Evolutionary conservation across 1,140 invertebrate species (phyloP).

Genomic region (Triops cancriformis): DNA sequence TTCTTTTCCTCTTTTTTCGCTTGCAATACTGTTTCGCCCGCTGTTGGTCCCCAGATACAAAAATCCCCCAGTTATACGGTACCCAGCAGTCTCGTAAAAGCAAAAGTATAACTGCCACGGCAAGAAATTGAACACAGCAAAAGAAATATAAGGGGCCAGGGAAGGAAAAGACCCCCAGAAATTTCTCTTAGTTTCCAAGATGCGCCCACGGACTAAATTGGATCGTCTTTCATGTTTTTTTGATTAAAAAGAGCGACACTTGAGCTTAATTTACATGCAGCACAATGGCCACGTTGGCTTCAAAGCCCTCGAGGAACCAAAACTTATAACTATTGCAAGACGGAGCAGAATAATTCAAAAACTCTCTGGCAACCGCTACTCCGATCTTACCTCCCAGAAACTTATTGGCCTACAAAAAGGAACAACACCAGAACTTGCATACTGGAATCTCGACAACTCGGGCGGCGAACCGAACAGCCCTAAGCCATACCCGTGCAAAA

Average conservation of each 20-base stretch:
- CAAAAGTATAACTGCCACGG: constrained; percentile 8
- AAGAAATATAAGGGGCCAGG: background rate
- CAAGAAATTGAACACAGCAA: background rate
- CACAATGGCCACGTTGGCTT: background rate
- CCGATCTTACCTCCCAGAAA: background rate
- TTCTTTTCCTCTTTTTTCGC: background rate
- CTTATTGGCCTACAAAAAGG: background rate
- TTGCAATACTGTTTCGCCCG: background rate
- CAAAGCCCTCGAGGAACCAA: background rate
- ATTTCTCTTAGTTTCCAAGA: background rate
- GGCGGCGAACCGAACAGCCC: too few species aligned
- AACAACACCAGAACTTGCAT: background rate
- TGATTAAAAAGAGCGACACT: constrained; percentile 1
- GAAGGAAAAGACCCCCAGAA: background rate
- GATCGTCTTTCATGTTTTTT: constrained; percentile 2
- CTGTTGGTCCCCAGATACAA: background rate
- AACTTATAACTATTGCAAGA: constrained; percentile 5
- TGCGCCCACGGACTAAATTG: background rate
- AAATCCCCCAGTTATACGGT: constrained; percentile 1
- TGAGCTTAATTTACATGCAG: background rate
- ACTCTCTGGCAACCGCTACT: background rate
- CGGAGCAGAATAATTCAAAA: background rate
- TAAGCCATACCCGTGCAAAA: too few species aligned
- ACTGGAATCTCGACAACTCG: background rate
- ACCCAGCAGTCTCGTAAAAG: constrained; percentile 8